Evolutionary conservation across 1,140 invertebrate species (phyloP), one percentile per base, ranked within the genome.

Genomic region (Drosophila albomicans): DNA sequence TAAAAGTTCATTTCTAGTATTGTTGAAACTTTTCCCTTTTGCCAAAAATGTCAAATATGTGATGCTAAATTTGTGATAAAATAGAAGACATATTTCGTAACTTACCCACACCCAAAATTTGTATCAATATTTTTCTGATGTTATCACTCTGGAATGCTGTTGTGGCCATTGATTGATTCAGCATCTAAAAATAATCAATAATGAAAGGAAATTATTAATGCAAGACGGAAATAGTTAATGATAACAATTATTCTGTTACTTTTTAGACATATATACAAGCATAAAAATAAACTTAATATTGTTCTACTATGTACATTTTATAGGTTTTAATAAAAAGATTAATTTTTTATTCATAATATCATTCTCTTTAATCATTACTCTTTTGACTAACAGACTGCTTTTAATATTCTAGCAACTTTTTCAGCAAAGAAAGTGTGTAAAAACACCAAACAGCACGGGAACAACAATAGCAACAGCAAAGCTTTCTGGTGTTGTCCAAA

Each of bases 401-500:
- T 32, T 3, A 2, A 62, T 46, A 13, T 20, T 32, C 10, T 3
- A 63, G 13, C 58, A 41, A 63, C 58, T 54, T 28, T 13, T 15
- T 3, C 13, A 1, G 8, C 5, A 16, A 16, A 30, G 46, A 56
- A 28, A 64, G 61, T 46, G 68, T 64, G 41, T 80, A 56, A 79
- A 78, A 68, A 71, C 58, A 56, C 10, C 62, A 64, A 52, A 52
- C 32, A 64, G 15, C 41, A 43, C 4, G n/a, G 30, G 77, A 51
- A 49, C 54, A 76, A 51, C 63, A 77, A 81, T 28, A 45, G 46
- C 32, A 71, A 52, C 16, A 52, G 16, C 56, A 69, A 58, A 35
- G 59, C 35, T 71, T 52, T 15, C 52, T 75, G 59, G 10, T 51
- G 73, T 82, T 87, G 84, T 78, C 84, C 84, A 87, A 87, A 87